Percentiles rank a stretch among this genome's conserved stretches.
Conservation (phyloP, 2,113 vertebrate genomes). For the Panthera tigris region DNA sequence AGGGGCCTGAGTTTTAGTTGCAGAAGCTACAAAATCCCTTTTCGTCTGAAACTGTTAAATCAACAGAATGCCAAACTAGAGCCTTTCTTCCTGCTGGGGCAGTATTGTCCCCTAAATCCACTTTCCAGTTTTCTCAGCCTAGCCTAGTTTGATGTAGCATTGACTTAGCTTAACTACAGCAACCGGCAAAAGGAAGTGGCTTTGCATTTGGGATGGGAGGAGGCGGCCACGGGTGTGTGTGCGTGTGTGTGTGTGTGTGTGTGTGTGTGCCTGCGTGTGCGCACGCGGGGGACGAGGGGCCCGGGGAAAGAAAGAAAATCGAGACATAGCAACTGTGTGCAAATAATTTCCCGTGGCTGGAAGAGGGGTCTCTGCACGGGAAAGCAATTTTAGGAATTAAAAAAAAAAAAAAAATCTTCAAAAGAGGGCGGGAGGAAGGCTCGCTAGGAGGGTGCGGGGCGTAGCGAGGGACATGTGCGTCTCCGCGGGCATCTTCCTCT, state of each 20-base stretch:
- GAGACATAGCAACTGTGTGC: conserved; percentile 45
- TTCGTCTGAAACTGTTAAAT: conserved; percentile 69
- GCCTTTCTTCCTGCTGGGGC: conserved; percentile 81
- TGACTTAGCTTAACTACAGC: conserved; percentile 75
- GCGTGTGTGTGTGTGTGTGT: not conserved
- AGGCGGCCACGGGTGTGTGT: conserved; percentile 10
- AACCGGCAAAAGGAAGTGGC: conserved; percentile 67
- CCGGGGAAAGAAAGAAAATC: conserved; percentile 21
- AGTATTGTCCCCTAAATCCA: conserved; percentile 80
- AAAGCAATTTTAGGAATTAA: conserved; percentile 53
- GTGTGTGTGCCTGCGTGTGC: not conserved
- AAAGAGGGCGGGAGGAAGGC: not conserved
- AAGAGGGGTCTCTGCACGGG: conserved; percentile 12
- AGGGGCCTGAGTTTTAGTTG: conserved; percentile 37
- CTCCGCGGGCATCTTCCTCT: not conserved
- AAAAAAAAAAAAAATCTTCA: not conserved
- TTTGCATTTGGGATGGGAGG: conserved; percentile 71
- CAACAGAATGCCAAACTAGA: conserved; percentile 71
- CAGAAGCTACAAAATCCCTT: conserved; percentile 50
- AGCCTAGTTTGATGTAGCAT: conserved; percentile 69
- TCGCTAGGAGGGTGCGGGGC: conserved; percentile 17
- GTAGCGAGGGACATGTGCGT: not conserved
- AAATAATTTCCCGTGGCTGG: conserved; percentile 46
- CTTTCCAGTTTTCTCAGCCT: conserved; percentile 68
- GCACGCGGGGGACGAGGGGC: not conserved